A percentile compares a stretch with the other conserved stretches of the same genome.
These are phyloP conservation scores for Metopolophium dirhodum DNA, from an alignment of 1,140 invertebrate species.

Conservation along the genomic window DNA sequence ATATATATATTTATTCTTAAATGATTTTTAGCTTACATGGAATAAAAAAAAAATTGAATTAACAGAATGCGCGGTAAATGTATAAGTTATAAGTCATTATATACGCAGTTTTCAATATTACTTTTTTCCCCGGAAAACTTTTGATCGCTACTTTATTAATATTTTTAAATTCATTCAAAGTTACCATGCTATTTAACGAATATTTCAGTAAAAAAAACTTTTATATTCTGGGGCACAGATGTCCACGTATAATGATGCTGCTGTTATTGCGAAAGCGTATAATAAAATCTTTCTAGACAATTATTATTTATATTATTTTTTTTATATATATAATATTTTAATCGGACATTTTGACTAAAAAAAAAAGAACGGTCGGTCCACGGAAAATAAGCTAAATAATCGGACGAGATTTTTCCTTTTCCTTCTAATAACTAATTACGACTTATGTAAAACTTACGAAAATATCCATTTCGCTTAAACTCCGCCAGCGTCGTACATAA, in stretches of 20 bases:
- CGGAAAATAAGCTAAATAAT: neutral
- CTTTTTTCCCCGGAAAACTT: constrained; percentile 6
- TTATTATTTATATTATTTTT: neutral
- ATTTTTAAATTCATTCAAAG: constrained; percentile 28
- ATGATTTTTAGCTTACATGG: neutral
- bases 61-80: neutral
- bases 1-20: neutral
- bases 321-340: neutral
- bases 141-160: constrained; percentile 27
- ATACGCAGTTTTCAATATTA: neutral
- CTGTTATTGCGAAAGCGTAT: neutral
- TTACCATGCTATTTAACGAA: constrained; percentile 15
- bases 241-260: constrained; percentile 15
- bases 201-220: constrained; percentile 5
- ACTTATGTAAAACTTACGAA: neutral
- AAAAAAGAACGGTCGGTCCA: neutral
- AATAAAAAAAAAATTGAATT: constrained; percentile 11
- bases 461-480: neutral
- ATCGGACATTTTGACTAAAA: neutral
- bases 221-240: neutral
- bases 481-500: neutral
- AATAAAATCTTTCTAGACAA: neutral
- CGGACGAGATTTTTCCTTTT: neutral
- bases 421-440: neutral
- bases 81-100: constrained; percentile 10